Percentiles rank a stretch among this genome's conserved stretches.
phyloP scores from a whole-genome alignment of 2,113 vertebrate genomes.

The Poicephalus gulielmi region DNA sequence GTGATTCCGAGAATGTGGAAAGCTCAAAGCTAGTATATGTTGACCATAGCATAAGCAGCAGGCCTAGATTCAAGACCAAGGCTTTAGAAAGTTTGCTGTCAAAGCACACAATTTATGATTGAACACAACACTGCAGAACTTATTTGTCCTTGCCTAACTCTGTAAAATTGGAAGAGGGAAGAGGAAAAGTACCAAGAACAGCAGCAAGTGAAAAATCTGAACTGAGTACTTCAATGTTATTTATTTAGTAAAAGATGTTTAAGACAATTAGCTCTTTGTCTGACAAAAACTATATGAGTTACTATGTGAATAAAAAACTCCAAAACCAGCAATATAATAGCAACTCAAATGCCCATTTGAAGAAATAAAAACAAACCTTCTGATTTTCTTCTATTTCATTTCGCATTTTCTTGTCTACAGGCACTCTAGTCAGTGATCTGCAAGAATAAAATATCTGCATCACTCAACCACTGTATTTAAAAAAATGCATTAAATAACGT shows the following conservation, averaged over 20 bases:
- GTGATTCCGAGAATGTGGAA: neutral
- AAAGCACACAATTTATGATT: neutral
- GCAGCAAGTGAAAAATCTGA: neutral
- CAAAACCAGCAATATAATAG: neutral
- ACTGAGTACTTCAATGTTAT: neutral
- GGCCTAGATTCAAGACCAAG: neutral
- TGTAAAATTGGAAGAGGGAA: neutral
- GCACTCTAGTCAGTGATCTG: slow-evolving; percentile 91
- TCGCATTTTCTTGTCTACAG: slow-evolving; percentile 87
- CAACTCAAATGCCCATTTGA: neutral
- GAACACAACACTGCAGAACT: neutral
- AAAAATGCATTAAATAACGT: neutral
- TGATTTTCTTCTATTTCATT: slow-evolving; percentile 96
- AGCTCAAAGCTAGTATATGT: neutral
- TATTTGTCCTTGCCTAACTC: neutral
- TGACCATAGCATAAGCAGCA: neutral
- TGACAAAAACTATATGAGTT: neutral
- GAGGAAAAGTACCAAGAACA: neutral
- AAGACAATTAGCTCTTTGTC: neutral
- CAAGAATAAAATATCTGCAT: slow-evolving; percentile 70
- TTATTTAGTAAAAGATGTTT: neutral
- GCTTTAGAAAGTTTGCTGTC: neutral
- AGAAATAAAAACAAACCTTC: slow-evolving; percentile 82
- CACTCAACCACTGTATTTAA: neutral
- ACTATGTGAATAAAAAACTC: neutral